Evolutionary conservation across 1,140 invertebrate genomes (phyloP).

Genomic region (Drosophila albomicans): DNA sequence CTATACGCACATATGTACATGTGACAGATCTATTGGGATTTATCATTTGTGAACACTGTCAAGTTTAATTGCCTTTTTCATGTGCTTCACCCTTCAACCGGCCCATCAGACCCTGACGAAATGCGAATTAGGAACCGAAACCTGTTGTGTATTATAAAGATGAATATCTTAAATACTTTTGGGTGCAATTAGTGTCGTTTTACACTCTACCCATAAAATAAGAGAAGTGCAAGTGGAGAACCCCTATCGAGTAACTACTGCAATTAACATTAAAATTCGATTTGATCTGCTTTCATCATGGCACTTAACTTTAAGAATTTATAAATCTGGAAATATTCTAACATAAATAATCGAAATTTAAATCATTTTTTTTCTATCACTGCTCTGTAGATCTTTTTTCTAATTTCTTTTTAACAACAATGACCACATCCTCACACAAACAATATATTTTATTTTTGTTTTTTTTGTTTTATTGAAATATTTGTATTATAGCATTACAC

Average conservation of each 20-base stretch:
- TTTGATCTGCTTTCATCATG: not conserved
- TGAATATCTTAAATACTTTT: conserved; percentile 6
- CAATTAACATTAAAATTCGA: not conserved
- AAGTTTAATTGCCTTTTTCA: conserved; percentile 34
- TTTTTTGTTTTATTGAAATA: conserved; percentile 38
- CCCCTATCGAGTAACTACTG: not conserved
- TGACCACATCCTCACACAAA: conserved; percentile 2
- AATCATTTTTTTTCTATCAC: not conserved
- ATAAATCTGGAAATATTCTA: not conserved
- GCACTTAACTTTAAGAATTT: not conserved
- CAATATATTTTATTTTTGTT: not conserved
- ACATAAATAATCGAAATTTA: not conserved
- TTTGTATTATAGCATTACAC: conserved; percentile 47
- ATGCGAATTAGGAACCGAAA: conserved; percentile 20
- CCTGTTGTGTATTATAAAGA: conserved; percentile 2
- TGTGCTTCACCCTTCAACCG: conserved; percentile 33
- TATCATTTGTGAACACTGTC: conserved; percentile 12
- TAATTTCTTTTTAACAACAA: conserved; percentile 4
- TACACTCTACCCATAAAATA: not conserved
- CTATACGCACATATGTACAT: too few species aligned
- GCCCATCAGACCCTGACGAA: conserved; percentile 23
- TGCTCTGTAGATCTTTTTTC: not conserved
- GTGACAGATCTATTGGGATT: conserved; percentile 14
- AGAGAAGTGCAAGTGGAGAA: not conserved
- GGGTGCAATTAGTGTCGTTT: conserved; percentile 1